Conservation (phyloP, 2,113 vertebrate species). For the Pontoporia blainvillei region DNA sequence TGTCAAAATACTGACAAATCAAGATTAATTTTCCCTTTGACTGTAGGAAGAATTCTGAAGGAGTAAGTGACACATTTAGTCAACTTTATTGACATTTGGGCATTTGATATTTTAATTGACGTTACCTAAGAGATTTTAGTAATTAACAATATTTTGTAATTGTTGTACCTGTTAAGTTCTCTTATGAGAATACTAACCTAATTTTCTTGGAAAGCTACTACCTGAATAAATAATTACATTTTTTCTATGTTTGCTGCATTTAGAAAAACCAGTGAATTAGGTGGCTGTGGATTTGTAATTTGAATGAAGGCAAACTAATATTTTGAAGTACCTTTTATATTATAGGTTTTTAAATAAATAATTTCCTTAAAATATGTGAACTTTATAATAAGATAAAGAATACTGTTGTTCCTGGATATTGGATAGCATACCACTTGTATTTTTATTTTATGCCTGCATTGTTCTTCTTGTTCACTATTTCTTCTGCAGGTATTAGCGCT, state of each 20-base stretch:
- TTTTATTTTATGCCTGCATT: background rate
- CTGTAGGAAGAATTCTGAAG: background rate
- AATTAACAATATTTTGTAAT: constrained; percentile 24
- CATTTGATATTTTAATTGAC: constrained; percentile 7
- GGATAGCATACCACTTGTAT: background rate
- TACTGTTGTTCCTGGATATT: background rate
- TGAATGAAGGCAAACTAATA: background rate
- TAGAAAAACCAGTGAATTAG: constrained; percentile 14
- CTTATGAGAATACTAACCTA: background rate
- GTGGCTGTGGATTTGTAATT: background rate
- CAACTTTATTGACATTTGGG: background rate
- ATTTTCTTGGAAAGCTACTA: background rate
- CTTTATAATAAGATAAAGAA: background rate
- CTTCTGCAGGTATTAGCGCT: background rate
- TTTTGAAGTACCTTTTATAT: background rate
- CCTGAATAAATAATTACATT: background rate
- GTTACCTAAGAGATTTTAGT: background rate
- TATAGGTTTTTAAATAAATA: constrained; percentile 10
- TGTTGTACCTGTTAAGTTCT: background rate
- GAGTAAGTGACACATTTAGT: background rate
- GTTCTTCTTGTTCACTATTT: background rate
- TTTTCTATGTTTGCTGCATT: background rate
- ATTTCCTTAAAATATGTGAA: constrained; percentile 5
- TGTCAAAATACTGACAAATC: constrained; percentile 17
- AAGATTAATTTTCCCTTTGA: background rate